Evolutionary conservation across 2,888 invertebrate genomes (phyloP).

Genomic region (Eilema griseolum): DNA sequence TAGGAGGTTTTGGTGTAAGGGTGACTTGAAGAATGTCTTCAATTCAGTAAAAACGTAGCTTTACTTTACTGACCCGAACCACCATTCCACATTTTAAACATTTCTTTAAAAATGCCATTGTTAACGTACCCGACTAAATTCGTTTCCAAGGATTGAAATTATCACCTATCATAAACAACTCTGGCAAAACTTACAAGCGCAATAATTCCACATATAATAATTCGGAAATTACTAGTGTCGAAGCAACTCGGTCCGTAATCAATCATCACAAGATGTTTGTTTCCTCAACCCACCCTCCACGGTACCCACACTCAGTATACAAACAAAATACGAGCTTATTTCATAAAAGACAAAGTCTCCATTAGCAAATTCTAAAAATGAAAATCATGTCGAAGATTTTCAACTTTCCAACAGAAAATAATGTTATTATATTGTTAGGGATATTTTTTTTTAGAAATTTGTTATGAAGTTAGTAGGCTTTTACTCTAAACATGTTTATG

Average conservation of each 20-base stretch:
- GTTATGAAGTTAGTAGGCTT: slow-evolving; percentile 8
- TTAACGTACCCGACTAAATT: too few species aligned
- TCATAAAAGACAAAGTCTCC: not conserved
- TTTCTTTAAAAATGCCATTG: too few species aligned
- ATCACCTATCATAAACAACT: slow-evolving; percentile 28
- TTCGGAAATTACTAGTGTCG: slow-evolving; percentile 63
- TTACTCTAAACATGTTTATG: slow-evolving; percentile 18
- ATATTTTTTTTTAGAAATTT: slow-evolving; percentile 21
- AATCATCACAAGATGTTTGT: slow-evolving; percentile 54
- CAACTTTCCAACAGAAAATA: slow-evolving; percentile 38
- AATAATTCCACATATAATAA: slow-evolving; percentile 53
- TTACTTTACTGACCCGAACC: too few species aligned
- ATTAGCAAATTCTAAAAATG: slow-evolving; percentile 14
- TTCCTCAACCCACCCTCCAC: slow-evolving; percentile 33
- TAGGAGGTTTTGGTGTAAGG: too few species aligned
- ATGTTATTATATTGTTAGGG: slow-evolving; percentile 35
- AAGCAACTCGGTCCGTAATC: slow-evolving; percentile 54
- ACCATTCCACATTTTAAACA: too few species aligned
- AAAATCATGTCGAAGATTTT: slow-evolving; percentile 43
- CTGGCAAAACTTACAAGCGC: slow-evolving; percentile 53
- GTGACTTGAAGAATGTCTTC: too few species aligned
- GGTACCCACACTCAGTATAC: slow-evolving; percentile 16
- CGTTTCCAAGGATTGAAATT: slow-evolving; percentile 18
- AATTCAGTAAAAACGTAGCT: too few species aligned
- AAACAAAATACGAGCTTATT: slow-evolving; percentile 31